These are phyloP conservation scores for Pagetopsis macropterus DNA, from an alignment of 2,797 vertebrate species.

Conservation along the genomic window DNA sequence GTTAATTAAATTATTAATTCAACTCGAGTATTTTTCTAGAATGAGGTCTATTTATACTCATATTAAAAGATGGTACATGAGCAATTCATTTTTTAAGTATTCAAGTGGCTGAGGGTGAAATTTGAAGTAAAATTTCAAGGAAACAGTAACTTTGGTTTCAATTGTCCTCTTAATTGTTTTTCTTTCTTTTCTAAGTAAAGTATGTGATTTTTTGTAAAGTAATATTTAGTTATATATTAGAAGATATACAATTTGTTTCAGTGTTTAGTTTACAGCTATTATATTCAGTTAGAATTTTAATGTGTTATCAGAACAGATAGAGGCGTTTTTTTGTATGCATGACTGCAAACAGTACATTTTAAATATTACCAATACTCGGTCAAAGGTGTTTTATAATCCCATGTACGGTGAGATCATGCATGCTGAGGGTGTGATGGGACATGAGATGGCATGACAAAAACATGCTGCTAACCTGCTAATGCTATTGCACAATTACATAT, in stretches of 20 bases:
- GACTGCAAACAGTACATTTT: neutral
- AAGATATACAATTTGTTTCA: too few relatives aligned
- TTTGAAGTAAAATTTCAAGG: neutral
- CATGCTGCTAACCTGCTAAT: neutral
- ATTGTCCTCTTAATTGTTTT: neutral
- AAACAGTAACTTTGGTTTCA: neutral
- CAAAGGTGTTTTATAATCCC: conserved; percentile 1
- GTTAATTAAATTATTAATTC: neutral
- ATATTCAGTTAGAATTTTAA: neutral
- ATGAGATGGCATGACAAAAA: neutral
- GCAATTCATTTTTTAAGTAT: neutral
- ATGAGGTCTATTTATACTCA: neutral
- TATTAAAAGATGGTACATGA: too few relatives aligned
- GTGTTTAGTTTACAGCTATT: too few relatives aligned
- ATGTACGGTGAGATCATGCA: neutral
- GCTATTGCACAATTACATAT: neutral
- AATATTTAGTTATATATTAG: too few relatives aligned
- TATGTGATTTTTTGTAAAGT: too few relatives aligned
- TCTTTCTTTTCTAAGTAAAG: too few relatives aligned
- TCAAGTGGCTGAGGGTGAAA: neutral
- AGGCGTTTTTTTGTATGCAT: neutral
- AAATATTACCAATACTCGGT: conserved; percentile 9
- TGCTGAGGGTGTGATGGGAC: neutral
- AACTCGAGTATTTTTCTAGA: neutral
- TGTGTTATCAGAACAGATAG: conserved; percentile 11